Conservation (phyloP, 2,797 vertebrate genomes). For the Podarcis lilfordi region DNA sequence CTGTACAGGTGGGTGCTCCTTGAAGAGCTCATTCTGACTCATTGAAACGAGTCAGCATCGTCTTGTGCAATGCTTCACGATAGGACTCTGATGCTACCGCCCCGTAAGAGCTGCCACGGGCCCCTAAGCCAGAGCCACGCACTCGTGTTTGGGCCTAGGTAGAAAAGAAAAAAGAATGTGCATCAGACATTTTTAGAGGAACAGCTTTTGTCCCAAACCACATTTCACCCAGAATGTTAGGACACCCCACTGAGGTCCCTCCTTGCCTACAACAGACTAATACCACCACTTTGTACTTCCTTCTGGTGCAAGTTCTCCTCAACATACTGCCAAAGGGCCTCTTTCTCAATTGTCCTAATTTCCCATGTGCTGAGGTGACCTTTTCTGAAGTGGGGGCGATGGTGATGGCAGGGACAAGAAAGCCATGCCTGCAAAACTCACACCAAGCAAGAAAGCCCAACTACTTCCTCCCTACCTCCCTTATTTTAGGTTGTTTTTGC, state of each 20-base stretch:
- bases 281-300: too few species aligned
- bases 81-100: conserved; percentile 69
- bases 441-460: background rate
- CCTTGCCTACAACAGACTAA: too few species aligned
- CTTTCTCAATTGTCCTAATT: background rate
- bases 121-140: conserved; percentile 68
- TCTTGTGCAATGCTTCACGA: conserved; percentile 72
- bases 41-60: conserved; percentile 73
- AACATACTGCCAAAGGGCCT: background rate
- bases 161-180: conserved; percentile 17
- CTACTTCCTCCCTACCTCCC: too few species aligned
- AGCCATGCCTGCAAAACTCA: background rate
- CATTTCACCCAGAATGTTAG: background rate
- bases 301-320: background rate
- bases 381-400: background rate
- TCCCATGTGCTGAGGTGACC: background rate
- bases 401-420: background rate
- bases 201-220: background rate
- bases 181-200: background rate
- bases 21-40: conserved; percentile 66
- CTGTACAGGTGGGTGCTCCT: conserved; percentile 22
- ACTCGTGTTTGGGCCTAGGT: conserved; percentile 72
- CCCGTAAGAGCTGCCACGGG: conserved; percentile 72
- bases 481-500: background rate
- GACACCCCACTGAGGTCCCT: background rate